phyloP scores from a whole-genome alignment of 2,797 vertebrate species.

The Vultur gryphus region DNA sequence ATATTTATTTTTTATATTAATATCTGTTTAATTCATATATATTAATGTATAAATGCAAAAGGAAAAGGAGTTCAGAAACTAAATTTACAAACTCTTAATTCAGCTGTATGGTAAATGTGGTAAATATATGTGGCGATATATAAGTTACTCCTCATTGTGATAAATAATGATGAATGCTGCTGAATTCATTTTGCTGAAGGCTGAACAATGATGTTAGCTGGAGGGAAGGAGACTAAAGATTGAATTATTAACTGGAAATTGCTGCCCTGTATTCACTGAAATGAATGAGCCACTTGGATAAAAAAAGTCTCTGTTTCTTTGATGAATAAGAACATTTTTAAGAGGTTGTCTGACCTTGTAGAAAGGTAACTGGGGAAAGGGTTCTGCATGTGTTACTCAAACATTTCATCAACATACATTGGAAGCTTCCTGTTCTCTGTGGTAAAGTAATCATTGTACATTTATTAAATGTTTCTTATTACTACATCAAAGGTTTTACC shows the following conservation, averaged over 20 bases:
- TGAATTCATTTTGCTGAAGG: neutral
- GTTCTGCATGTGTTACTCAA: neutral
- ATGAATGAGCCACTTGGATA: neutral
- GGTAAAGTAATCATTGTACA: neutral
- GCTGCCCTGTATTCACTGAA: neutral
- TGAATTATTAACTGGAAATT: neutral
- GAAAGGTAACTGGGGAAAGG: neutral
- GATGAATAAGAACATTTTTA: neutral
- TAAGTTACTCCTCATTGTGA: neutral
- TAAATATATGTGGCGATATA: neutral
- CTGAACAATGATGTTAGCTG: neutral
- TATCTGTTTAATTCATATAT: neutral
- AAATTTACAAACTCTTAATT: neutral
- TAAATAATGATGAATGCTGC: neutral
- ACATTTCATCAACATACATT: neutral
- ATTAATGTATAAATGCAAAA: neutral
- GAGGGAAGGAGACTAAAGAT: neutral
- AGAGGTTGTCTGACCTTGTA: neutral
- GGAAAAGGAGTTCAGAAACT: neutral
- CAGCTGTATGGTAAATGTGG: neutral
- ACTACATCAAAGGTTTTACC: neutral
- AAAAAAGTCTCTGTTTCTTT: neutral
- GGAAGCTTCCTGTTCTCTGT: neutral
- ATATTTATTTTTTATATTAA: neutral
- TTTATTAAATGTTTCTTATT: conserved; percentile 10